These are phyloP conservation scores for Anadara kagoshimensis DNA, from an alignment of 1,140 invertebrate genomes.

Conservation along the genomic window DNA sequence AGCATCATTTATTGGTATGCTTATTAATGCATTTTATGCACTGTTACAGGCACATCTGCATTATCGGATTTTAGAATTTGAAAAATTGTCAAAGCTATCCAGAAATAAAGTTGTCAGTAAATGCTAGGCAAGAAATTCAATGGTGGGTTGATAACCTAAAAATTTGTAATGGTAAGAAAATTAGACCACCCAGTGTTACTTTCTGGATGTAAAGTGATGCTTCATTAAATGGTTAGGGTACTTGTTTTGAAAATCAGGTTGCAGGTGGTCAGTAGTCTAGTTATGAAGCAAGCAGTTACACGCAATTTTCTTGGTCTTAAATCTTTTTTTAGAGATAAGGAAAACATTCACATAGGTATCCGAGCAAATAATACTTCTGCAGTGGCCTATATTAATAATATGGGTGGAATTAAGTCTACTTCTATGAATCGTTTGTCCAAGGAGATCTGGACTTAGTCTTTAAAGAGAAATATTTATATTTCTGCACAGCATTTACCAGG, in stretches of 20 bases:
- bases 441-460: slow-evolving; percentile 27
- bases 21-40: slow-evolving; percentile 28
- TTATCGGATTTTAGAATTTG: slow-evolving; percentile 23
- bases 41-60: slow-evolving; percentile 19
- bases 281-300: slow-evolving; percentile 6
- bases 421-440: slow-evolving; percentile 3
- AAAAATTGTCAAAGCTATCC: slow-evolving; percentile 12
- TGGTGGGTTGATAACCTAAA: slow-evolving; percentile 36
- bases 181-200: neutral
- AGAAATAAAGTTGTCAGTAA: neutral
- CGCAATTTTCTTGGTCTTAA: slow-evolving; percentile 29
- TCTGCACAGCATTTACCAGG: slow-evolving; percentile 28
- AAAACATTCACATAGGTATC: slow-evolving; percentile 17
- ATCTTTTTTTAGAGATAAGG: slow-evolving; percentile 1
- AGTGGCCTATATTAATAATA: slow-evolving; percentile 29
- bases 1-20: slow-evolving; percentile 30
- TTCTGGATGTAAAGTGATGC: slow-evolving; percentile 29
- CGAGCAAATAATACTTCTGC: slow-evolving; percentile 18
- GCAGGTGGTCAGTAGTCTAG: slow-evolving; percentile 19
- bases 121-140: slow-evolving; percentile 13
- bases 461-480: slow-evolving; percentile 12
- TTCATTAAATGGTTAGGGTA: slow-evolving; percentile 27
- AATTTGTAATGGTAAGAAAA: neutral
- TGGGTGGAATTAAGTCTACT: slow-evolving; percentile 21
- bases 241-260: neutral